Conservation (phyloP, 1,140 invertebrate species). For the Cherax quadricarinatus region DNA sequence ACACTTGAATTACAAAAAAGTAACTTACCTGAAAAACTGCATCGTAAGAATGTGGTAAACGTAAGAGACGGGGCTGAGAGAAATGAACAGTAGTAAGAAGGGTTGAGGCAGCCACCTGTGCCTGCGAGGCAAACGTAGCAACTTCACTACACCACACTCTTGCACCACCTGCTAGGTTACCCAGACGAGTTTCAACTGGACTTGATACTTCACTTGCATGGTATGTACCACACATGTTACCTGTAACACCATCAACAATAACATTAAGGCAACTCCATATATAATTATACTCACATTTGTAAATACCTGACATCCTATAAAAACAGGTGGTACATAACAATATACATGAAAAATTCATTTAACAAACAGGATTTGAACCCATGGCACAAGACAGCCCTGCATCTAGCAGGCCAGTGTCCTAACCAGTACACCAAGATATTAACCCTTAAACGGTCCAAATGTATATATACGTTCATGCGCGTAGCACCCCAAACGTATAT, state of each 20-base stretch:
- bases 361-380: no score
- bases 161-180: slow-evolving; percentile 66
- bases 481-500: no score
- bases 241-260: neutral
- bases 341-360: no score
- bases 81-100: slow-evolving; percentile 60
- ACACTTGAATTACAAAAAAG: neutral
- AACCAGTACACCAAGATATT: no score
- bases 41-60: slow-evolving; percentile 93
- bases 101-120: slow-evolving; percentile 73
- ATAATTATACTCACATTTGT: no score
- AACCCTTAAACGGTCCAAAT: no score
- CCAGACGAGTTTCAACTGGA: slow-evolving; percentile 59
- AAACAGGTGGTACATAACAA: no score
- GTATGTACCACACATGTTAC: slow-evolving; percentile 62
- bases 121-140: slow-evolving; percentile 78
- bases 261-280: neutral
- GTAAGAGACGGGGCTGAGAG: slow-evolving; percentile 86
- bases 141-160: slow-evolving; percentile 83
- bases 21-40: slow-evolving; percentile 89
- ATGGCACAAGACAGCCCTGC: no score
- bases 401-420: no score
- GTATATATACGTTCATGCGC: no score
- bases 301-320: no score
- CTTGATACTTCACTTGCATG: slow-evolving; percentile 55